Evolutionary conservation across 2,888 invertebrate genomes (phyloP).

Genomic region (Tuberolachnus salignus): DNA sequence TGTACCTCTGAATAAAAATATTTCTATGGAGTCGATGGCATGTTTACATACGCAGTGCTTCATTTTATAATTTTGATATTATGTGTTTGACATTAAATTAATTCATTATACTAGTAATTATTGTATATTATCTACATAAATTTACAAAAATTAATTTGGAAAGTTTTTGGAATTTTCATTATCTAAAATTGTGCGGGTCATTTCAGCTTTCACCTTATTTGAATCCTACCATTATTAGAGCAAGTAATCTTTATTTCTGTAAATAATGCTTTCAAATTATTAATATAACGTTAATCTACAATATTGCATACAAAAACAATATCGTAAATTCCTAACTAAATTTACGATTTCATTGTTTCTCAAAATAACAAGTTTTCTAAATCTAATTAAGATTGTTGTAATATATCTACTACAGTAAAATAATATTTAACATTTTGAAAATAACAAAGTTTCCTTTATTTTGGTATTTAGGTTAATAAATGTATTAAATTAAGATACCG

Average conservation of each 20-base stretch:
- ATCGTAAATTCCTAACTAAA: neutral
- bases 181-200: slow-evolving; percentile 5
- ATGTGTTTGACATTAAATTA: no score
- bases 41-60: no score
- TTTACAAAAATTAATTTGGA: neutral
- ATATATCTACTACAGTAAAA: neutral
- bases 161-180: neutral
- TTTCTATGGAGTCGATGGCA: slow-evolving; percentile 1
- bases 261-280: neutral
- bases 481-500: no score
- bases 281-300: neutral
- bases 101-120: no score
- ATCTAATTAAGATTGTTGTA: neutral
- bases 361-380: neutral
- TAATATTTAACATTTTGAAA: neutral
- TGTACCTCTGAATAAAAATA: neutral
- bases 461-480: neutral
- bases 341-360: neutral
- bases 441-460: neutral
- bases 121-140: slow-evolving; percentile 10
- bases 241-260: slow-evolving; percentile 8
- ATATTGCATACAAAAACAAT: neutral
- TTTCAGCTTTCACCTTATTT: slow-evolving; percentile 17
- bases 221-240: neutral
- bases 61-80: no score